Base-by-base conservation (phyloP, 2,113 vertebrate species). In the Ancistrus triradiatus region DNA sequence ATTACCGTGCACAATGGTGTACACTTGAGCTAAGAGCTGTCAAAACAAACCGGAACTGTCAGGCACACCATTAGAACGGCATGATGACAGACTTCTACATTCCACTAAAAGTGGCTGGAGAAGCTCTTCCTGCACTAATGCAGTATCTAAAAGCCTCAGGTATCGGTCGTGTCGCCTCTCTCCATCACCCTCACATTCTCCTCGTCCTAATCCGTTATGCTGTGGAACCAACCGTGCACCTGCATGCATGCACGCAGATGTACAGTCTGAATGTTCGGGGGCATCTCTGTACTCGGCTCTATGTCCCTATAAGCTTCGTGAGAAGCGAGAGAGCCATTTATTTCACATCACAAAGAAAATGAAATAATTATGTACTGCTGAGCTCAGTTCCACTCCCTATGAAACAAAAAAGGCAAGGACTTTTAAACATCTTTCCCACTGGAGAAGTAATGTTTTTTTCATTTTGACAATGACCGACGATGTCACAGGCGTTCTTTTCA, bases 61-160 rank as follows among this genome's bases (percentile, higher is more conserved):
- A 15, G 42, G 8, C 4, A 10, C 49, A 31, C 15, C 18, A 18
- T 21, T 6, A 7, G 53, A 53, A 65, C 42, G 14, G 25, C 31
- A 47, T 19, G 40, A 9, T 65, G 50, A 35, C 28, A 56, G 40
- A 56, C 47, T 43, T 31, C n/a, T n/a, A n/a, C 48, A n/a, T 47
- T 17, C 9, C 21, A 18, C n/a, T 38, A 27, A 37, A 44, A 56
- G 25, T 52, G 21, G 37, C 49, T 10, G 61, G 25, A 33, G 22
- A 19, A 14, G 7, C 49, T 33, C 24, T 42, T 43, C 31, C 37
- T 64, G 31, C 15, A 18, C 24, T n/a, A 33, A 33, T 17, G 11
- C 50, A 27, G 17, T 27, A 3, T 4, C 35, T 63, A 19, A 42
- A 42, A 52, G 35, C 35, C 24, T 21, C 37, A n/a, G n/a, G 18